These are phyloP conservation scores for Oceanites oceanicus DNA, from an alignment of 2,113 vertebrate species.

Conservation along the genomic window DNA sequence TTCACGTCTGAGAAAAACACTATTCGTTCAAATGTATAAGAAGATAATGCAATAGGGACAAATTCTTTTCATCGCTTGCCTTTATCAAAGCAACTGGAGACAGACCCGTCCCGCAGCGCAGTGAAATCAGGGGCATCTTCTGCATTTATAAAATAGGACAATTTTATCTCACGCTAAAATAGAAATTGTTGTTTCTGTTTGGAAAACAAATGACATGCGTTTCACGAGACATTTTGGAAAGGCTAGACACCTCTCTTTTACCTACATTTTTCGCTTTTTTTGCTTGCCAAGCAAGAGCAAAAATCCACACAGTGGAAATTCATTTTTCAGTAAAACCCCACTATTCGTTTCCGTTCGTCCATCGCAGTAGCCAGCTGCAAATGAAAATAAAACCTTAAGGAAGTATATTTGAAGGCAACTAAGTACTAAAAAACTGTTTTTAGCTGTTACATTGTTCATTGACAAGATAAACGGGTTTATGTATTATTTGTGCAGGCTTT, in stretches of 20 bases:
- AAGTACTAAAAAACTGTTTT: accelerated
- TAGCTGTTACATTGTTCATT: background rate
- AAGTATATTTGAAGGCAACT: background rate
- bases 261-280: accelerated
- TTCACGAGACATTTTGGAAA: background rate
- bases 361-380: background rate
- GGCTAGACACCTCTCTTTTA: background rate
- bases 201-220: accelerated
- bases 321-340: background rate
- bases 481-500: accelerated
- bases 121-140: background rate
- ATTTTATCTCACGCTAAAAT: background rate
- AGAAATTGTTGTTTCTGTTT: background rate
- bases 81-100: background rate
- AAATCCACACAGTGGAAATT: background rate
- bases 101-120: accelerated
- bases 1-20: background rate
- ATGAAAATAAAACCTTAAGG: background rate
- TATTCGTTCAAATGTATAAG: background rate
- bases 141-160: background rate
- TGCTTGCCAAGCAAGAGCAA: background rate
- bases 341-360: background rate
- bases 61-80: background rate
- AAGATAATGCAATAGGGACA: background rate
- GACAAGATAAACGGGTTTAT: accelerated